These are phyloP conservation scores for Cecropterus lyciades DNA, from an alignment of 1,140 invertebrate species.

Conservation along the genomic window DNA sequence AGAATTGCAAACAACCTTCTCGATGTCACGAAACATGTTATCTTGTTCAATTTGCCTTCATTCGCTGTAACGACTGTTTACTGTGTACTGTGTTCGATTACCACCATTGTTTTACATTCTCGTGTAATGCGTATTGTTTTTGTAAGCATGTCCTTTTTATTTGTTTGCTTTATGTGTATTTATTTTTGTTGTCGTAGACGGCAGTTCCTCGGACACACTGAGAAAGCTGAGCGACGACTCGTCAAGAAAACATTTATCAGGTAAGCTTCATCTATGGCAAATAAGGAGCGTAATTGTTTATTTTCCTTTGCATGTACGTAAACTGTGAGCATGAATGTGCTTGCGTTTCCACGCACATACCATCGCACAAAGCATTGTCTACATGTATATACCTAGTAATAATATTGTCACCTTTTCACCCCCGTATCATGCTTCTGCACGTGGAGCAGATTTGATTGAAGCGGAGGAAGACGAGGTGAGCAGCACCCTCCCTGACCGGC, in stretches of 20 bases:
- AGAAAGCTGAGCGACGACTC: conserved; percentile 82
- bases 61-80: conserved; percentile 29
- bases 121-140: conserved; percentile 38
- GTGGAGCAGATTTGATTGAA: conserved; percentile 82
- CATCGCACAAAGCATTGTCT: conserved; percentile 49
- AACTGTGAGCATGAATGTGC: conserved; percentile 49
- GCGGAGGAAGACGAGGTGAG: conserved; percentile 83
- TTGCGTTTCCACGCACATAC: conserved; percentile 42
- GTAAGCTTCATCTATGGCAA: conserved; percentile 59
- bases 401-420: conserved; percentile 59
- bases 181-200: conserved; percentile 82
- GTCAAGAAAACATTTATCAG: conserved; percentile 83
- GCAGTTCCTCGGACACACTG: conserved; percentile 74
- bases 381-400: conserved; percentile 42
- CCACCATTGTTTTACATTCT: conserved; percentile 29
- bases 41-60: conserved; percentile 25
- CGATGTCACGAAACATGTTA: conserved; percentile 39
- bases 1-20: conserved; percentile 45
- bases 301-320: conserved; percentile 45
- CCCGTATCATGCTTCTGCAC: conserved; percentile 64
- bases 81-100: conserved; percentile 26
- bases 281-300: conserved; percentile 17
- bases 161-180: conserved; percentile 79
- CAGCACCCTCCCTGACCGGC: conserved; percentile 75
- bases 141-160: conserved; percentile 71